Percentiles rank a stretch among this genome's conserved stretches.
These are phyloP conservation scores for Euzophera pinguis DNA, from an alignment of 2,888 invertebrate genomes.

Conservation along the genomic window DNA sequence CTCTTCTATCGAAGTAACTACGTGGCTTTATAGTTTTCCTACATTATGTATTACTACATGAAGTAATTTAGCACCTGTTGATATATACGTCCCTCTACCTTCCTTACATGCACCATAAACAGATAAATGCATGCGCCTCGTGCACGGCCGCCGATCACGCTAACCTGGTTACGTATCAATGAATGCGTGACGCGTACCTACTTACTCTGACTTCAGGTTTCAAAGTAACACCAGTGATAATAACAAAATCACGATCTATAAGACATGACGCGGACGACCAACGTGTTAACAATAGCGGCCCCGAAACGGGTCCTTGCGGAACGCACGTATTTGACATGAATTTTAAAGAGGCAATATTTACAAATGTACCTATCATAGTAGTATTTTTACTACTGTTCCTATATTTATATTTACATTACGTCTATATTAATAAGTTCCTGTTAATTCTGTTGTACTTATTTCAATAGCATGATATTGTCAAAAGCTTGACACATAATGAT, in stretches of 20 bases:
- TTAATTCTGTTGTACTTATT: too few relatives aligned
- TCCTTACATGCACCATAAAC: slow-evolving; percentile 15
- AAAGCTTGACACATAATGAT: too few relatives aligned
- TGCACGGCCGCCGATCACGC: slow-evolving; percentile 28
- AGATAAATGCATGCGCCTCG: slow-evolving; percentile 15
- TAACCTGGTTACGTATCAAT: slow-evolving; percentile 45
- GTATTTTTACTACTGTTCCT: background rate
- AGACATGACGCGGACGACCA: background rate
- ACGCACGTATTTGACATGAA: background rate
- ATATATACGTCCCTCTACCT: background rate
- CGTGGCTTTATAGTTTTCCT: too few relatives aligned
- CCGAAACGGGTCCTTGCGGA: slow-evolving; percentile 6
- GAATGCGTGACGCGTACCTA: slow-evolving; percentile 35
- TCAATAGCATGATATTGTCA: too few relatives aligned
- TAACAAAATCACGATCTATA: slow-evolving; percentile 34
- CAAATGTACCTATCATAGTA: background rate
- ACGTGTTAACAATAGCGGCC: slow-evolving; percentile 1
- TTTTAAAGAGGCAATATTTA: background rate
- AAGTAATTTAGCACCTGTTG: background rate
- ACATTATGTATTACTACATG: background rate
- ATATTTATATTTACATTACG: too few relatives aligned
- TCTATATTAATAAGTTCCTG: too few relatives aligned
- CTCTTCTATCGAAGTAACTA: too few relatives aligned
- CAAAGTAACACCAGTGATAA: slow-evolving; percentile 19
- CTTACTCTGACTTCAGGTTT: slow-evolving; percentile 9